Evolutionary conservation across 2,888 invertebrate genomes (phyloP).

Genomic region (Oligia fasciuncula): DNA sequence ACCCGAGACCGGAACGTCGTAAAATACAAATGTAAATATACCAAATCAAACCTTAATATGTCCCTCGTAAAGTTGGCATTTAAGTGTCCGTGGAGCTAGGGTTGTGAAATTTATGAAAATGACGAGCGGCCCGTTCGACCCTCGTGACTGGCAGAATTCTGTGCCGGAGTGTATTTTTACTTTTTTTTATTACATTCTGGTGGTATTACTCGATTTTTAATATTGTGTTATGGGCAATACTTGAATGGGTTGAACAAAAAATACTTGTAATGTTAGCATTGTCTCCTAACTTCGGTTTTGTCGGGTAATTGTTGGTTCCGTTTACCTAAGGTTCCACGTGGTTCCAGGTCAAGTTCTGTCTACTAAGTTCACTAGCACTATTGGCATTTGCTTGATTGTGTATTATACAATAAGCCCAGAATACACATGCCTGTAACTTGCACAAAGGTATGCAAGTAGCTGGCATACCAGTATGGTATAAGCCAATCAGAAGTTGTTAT

Average conservation of each 20-base stretch:
- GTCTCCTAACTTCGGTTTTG: conserved; percentile 49
- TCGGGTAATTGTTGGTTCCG: conserved; percentile 35
- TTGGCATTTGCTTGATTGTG: conserved; percentile 7
- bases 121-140: conserved; percentile 80
- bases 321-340: conserved; percentile 39
- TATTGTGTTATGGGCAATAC: conserved; percentile 66
- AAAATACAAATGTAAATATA: conserved; percentile 72
- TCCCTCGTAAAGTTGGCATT: conserved; percentile 78
- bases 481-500: too few species aligned
- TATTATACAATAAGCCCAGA: too few species aligned
- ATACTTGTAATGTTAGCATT: conserved; percentile 56
- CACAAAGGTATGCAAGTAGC: too few species aligned
- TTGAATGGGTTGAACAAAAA: conserved; percentile 63
- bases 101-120: conserved; percentile 88
- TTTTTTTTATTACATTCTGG: conserved; percentile 84
- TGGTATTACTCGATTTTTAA: conserved; percentile 74
- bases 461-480: too few species aligned
- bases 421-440: too few species aligned
- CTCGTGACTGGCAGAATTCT: conserved; percentile 88
- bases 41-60: conserved; percentile 78
- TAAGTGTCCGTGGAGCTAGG: conserved; percentile 74
- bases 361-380: conserved; percentile 43
- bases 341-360: conserved; percentile 47
- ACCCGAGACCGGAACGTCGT: conserved; percentile 65
- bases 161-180: conserved; percentile 85